These are phyloP conservation scores for Malaclemys terrapin DNA, from an alignment of 2,113 vertebrate species.

Conservation along the genomic window DNA sequence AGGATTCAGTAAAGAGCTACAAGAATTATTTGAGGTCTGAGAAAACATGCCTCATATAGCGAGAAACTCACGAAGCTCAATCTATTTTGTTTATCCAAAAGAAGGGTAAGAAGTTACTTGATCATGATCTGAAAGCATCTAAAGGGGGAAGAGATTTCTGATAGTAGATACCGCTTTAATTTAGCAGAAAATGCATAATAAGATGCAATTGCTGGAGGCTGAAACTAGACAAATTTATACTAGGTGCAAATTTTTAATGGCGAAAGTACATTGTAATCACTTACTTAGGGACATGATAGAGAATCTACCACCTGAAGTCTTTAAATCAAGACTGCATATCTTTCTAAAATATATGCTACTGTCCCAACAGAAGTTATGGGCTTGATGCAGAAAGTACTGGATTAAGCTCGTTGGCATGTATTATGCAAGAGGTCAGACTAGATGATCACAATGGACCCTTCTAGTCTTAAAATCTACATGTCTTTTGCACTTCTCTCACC, in stretches of 20 bases:
- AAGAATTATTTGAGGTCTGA: background rate
- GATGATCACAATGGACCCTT: background rate
- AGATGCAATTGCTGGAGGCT: background rate
- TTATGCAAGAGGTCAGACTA: background rate
- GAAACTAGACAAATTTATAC: background rate
- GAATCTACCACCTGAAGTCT: background rate
- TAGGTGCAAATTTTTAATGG: background rate
- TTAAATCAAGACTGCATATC: background rate
- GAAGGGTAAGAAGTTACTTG: background rate
- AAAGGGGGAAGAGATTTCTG: background rate
- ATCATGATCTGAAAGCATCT: background rate
- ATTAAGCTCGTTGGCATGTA: background rate
- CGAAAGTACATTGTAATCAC: background rate
- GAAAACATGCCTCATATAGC: background rate
- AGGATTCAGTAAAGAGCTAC: background rate
- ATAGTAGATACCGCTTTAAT: background rate
- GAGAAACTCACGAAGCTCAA: background rate
- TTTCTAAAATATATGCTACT: background rate
- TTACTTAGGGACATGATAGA: background rate
- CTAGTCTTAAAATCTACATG: background rate
- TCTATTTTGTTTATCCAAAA: background rate
- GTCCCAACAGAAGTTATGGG: background rate
- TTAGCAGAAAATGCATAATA: background rate
- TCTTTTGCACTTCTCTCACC: background rate
- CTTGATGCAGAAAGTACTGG: background rate